These are phyloP conservation scores for Acanthiza pusilla DNA, from an alignment of 2,797 vertebrate genomes.

Conservation along the genomic window DNA sequence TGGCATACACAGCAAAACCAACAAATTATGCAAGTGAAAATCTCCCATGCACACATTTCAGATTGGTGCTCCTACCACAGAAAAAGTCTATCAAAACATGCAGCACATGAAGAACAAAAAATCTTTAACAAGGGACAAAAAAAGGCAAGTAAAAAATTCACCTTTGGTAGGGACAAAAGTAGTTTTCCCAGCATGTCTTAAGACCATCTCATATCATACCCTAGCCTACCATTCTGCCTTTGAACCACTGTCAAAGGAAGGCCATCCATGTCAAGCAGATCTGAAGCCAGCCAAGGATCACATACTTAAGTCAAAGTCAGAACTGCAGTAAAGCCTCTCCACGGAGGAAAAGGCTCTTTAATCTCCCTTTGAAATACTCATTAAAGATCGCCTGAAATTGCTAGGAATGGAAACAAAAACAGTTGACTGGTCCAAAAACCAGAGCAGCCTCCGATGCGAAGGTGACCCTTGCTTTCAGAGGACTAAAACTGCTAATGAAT, in stretches of 20 bases:
- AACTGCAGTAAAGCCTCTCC: not conserved
- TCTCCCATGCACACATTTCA: not conserved
- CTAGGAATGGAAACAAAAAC: not conserved
- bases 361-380: not conserved
- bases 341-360: not conserved
- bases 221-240: not conserved
- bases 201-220: not conserved
- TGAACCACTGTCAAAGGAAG: not conserved
- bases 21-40: not conserved
- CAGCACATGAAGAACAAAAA: not conserved
- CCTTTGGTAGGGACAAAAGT: not conserved
- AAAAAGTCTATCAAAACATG: not conserved
- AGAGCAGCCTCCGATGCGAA: fast-evolving
- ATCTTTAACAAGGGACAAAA: fast-evolving
- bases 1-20: not conserved
- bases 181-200: not conserved
- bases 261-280: not conserved
- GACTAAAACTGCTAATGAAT: not conserved
- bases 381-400: not conserved
- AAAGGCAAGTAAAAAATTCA: not conserved
- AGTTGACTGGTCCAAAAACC: not conserved
- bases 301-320: not conserved
- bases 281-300: not conserved
- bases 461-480: not conserved
- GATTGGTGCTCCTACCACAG: not conserved